A percentile compares a stretch with the other conserved stretches of the same genome.
These are phyloP conservation scores for Oxycera nigricornis DNA, from an alignment of 2,888 invertebrate species.

Conservation along the genomic window DNA sequence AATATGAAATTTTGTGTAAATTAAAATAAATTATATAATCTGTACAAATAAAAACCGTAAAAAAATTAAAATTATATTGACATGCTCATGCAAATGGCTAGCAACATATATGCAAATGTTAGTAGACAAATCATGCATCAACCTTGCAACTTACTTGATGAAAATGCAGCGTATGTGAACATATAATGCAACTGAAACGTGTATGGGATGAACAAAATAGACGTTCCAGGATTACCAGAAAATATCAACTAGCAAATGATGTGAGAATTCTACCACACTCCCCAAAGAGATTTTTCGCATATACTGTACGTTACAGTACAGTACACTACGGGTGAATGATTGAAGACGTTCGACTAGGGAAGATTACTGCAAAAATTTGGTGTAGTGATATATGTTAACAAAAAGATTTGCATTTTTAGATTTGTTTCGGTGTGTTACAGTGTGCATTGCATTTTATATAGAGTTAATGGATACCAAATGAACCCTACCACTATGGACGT, in stretches of 20 bases:
- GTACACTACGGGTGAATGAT: background rate
- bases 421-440: background rate
- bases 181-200: no score
- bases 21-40: no score
- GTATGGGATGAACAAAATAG: no score
- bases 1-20: no score
- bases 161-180: background rate
- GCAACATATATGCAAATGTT: no score
- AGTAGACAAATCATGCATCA: no score
- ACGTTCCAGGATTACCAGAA: no score
- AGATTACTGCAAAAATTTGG: slow-evolving; percentile 37
- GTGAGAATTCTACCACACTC: background rate
- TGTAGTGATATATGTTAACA: background rate
- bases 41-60: no score
- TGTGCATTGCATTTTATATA: background rate
- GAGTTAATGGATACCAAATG: background rate
- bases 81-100: no score
- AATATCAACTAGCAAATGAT: background rate
- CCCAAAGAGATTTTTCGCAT: slow-evolving; percentile 1
- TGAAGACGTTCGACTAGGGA: slow-evolving; percentile 25
- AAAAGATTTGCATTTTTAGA: background rate
- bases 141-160: background rate
- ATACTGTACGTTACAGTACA: background rate
- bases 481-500: background rate
- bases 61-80: no score